A percentile compares a stretch with the other conserved stretches of the same genome.
These are phyloP conservation scores for Etheostoma spectabile DNA, from an alignment of 2,113 vertebrate genomes.

Conservation along the genomic window DNA sequence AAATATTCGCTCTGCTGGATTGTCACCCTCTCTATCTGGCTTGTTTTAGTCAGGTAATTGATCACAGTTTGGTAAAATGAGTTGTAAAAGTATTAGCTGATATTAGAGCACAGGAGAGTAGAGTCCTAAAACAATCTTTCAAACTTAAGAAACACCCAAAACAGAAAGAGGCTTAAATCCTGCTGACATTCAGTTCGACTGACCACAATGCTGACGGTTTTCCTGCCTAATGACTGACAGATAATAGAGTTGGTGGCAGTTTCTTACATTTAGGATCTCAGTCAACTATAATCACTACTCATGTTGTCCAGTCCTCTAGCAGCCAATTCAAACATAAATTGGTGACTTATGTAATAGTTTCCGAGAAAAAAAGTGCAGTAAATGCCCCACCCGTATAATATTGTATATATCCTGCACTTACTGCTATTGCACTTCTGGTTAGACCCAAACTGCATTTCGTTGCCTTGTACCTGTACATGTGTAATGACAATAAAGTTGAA, in stretches of 20 bases:
- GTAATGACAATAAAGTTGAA: no score
- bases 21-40: neutral
- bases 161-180: neutral
- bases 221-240: neutral
- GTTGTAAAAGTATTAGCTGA: neutral
- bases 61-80: neutral
- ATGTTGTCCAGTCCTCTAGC: neutral
- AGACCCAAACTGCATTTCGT: no score
- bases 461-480: no score
- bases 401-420: no score
- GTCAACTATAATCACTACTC: slow-evolving; percentile 3
- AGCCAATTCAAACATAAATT: slow-evolving; percentile 4
- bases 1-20: neutral
- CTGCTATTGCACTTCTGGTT: no score
- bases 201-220: neutral
- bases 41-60: neutral
- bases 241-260: neutral
- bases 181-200: slow-evolving; percentile 23
- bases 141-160: neutral
- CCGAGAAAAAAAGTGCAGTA: no score
- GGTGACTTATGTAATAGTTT: neutral
- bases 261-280: neutral
- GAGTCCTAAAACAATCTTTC: neutral
- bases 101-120: neutral
- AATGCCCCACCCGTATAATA: neutral